These are phyloP conservation scores for Lampropteryx suffumata DNA, from an alignment of 2,888 invertebrate genomes.

Conservation along the genomic window DNA sequence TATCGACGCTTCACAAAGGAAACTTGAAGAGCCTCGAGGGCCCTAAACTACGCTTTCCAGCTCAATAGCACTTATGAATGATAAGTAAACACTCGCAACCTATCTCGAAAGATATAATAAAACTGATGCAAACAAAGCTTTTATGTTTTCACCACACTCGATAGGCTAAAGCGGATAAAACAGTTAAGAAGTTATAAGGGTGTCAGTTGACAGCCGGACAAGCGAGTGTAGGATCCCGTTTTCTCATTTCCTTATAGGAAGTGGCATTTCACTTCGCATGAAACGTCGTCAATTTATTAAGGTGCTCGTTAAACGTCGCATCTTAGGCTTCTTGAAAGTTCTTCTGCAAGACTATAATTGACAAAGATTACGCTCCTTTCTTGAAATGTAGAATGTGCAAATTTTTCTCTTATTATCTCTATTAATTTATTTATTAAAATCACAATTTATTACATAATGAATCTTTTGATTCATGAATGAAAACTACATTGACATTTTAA, in stretches of 20 bases:
- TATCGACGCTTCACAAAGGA: conserved; percentile 58
- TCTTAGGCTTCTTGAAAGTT: conserved; percentile 26
- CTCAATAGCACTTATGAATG: conserved; percentile 59
- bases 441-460: too few relatives aligned
- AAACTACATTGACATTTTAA: conserved; percentile 20
- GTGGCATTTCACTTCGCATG: conserved; percentile 32
- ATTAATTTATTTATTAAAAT: too few relatives aligned
- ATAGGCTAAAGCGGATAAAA: conserved; percentile 18
- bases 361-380: conserved; percentile 17
- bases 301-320: conserved; percentile 28
- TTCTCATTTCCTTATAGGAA: conserved; percentile 52
- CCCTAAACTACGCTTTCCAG: conserved; percentile 59
- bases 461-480: conserved; percentile 13
- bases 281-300: conserved; percentile 32
- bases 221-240: conserved; percentile 36
- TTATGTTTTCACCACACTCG: conserved; percentile 39
- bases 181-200: conserved; percentile 28
- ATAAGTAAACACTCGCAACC: conserved; percentile 55
- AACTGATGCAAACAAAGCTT: conserved; percentile 51
- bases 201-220: conserved; percentile 31
- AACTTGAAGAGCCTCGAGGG: conserved; percentile 56
- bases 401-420: conserved; percentile 7
- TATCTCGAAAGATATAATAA: conserved; percentile 42
- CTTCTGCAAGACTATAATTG: conserved; percentile 20
- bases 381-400: conserved; percentile 6